These are phyloP conservation scores for Capitella teleta DNA, from an alignment of 1,140 invertebrate species.

Conservation along the genomic window DNA sequence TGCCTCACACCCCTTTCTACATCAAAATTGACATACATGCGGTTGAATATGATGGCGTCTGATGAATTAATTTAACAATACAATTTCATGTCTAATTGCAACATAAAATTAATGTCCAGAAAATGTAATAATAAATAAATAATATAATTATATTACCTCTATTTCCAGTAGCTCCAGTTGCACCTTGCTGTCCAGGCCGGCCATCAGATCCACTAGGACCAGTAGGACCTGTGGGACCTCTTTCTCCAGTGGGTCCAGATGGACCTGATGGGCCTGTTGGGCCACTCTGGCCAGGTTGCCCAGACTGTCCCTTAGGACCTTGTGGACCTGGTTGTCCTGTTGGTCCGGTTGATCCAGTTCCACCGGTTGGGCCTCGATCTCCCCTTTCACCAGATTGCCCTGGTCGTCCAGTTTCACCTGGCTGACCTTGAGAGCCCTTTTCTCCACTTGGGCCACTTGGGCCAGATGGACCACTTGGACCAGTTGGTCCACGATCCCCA, in stretches of 20 bases:
- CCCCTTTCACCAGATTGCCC: slow-evolving; percentile 3
- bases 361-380: not conserved
- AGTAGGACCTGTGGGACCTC: not conserved
- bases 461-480: slow-evolving; percentile 3
- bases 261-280: not conserved
- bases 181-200: too few species aligned
- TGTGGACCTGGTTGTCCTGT: not conserved
- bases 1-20: too few species aligned
- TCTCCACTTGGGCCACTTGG: slow-evolving; percentile 2
- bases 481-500: slow-evolving; percentile 1
- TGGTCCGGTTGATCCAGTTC: slow-evolving; percentile 3
- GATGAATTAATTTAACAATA: too few species aligned
- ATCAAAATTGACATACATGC: too few species aligned
- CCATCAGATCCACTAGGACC: too few species aligned
- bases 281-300: not conserved
- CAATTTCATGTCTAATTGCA: too few species aligned
- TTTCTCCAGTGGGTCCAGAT: not conserved
- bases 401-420: slow-evolving; percentile 6
- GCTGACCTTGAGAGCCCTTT: slow-evolving; percentile 1
- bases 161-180: too few species aligned
- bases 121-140: too few species aligned
- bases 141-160: too few species aligned
- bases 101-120: too few species aligned
- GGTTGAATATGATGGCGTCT: too few species aligned
- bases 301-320: not conserved